Percentiles rank a stretch among this genome's conserved stretches.
phyloP scores from a whole-genome alignment of 2,888 invertebrate genomes.

The Monoplex corrugatus region DNA sequence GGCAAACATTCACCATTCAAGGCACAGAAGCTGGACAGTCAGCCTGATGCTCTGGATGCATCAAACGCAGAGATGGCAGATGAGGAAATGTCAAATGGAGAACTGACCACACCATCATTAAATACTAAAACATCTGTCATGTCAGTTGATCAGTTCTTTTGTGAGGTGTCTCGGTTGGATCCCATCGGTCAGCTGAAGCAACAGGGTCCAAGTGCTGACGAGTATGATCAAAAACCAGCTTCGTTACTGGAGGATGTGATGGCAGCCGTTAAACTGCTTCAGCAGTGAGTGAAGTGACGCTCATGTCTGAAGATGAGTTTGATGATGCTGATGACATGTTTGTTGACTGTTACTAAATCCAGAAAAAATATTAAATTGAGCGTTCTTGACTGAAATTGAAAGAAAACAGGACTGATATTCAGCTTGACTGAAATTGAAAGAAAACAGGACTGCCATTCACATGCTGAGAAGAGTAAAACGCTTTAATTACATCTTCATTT shows the following conservation, averaged over 20 bases:
- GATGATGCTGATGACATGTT: conserved; percentile 59
- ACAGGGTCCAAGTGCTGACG: conserved; percentile 54
- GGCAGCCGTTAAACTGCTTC: conserved; percentile 48
- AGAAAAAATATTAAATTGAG: no score
- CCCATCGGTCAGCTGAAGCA: conserved; percentile 39
- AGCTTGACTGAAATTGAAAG: no score
- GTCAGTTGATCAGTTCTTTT: conserved; percentile 8
- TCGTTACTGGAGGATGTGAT: conserved; percentile 64
- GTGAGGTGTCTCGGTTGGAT: conserved; percentile 31
- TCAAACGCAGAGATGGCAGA: not conserved
- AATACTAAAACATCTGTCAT: not conserved
- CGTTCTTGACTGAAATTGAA: no score
- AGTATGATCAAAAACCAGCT: conserved; percentile 58
- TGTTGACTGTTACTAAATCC: conserved; percentile 62
- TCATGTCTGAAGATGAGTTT: conserved; percentile 48
- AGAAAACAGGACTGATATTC: no score
- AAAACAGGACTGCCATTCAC: no score
- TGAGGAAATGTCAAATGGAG: not conserved
- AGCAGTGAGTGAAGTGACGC: not conserved
- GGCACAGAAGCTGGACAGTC: not conserved
- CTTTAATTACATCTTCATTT: no score
- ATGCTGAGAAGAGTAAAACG: no score
- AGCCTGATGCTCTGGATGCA: not conserved
- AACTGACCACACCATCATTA: not conserved
- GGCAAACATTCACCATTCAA: not conserved